Evolutionary conservation across 2,797 vertebrate genomes (phyloP).

Genomic region (Sebastes oblongus): DNA sequence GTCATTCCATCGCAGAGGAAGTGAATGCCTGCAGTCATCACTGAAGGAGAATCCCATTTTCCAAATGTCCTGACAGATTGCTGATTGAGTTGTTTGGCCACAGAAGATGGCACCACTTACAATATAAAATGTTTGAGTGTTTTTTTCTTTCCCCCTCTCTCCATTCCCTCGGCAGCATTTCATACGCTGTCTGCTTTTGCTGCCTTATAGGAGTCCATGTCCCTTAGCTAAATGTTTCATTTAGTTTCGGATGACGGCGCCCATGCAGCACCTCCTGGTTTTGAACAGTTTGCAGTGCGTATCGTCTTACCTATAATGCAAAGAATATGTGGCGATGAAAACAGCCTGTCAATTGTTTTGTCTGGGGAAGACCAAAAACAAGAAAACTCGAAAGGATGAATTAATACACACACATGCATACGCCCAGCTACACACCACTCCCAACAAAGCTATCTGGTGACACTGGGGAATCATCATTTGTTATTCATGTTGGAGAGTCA

Average conservation of each 20-base stretch:
- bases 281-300: constrained; percentile 29
- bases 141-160: neutral
- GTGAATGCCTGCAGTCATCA: constrained; percentile 59
- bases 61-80: constrained; percentile 61
- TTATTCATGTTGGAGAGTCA: constrained; percentile 49
- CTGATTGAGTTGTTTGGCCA: constrained; percentile 61
- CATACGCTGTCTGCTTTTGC: constrained; percentile 40
- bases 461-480: constrained; percentile 41
- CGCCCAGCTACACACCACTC: constrained; percentile 26
- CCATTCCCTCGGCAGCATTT: constrained; percentile 30
- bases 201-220: constrained; percentile 34
- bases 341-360: constrained; percentile 60
- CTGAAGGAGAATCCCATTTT: constrained; percentile 58
- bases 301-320: constrained; percentile 68
- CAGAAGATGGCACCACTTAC: constrained; percentile 54
- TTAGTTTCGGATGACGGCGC: constrained; percentile 61
- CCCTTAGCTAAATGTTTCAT: constrained; percentile 64
- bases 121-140: constrained; percentile 49
- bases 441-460: constrained; percentile 58
- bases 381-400: constrained; percentile 38
- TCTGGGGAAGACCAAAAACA: constrained; percentile 50
- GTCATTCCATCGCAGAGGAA: constrained; percentile 42
- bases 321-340: constrained; percentile 65
- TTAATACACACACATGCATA: constrained; percentile 30
- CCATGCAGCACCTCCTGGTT: constrained; percentile 39